Conservation (phyloP, 1,140 invertebrate species). For the Sinonovacula constricta region DNA sequence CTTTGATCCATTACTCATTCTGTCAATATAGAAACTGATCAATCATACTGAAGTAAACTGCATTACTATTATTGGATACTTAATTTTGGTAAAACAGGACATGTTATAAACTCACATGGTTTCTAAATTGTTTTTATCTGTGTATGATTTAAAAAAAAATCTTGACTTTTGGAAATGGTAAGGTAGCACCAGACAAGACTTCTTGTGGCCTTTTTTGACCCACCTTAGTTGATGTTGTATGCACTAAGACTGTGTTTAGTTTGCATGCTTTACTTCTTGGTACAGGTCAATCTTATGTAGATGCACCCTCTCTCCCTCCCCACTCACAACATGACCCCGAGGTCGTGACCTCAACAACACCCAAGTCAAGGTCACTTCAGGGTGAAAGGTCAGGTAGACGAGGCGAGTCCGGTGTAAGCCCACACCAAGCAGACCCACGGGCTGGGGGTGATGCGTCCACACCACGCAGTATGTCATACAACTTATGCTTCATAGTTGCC, state of each 20-base stretch:
- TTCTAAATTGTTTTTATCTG: too few species aligned
- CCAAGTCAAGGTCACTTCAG: conserved; percentile 22
- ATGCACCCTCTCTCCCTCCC: conserved; percentile 6
- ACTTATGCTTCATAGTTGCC: neutral
- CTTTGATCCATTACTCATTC: too few species aligned
- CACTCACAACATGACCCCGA: conserved; percentile 32
- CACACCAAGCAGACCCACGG: conserved; percentile 14
- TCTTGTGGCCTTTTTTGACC: too few species aligned
- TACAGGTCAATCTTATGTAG: conserved; percentile 34
- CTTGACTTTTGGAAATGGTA: too few species aligned
- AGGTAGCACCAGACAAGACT: too few species aligned
- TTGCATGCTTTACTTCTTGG: conserved; percentile 19
- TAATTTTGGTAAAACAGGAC: too few species aligned
- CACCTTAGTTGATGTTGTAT: too few species aligned
- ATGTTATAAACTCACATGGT: too few species aligned
- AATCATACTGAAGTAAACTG: too few species aligned
- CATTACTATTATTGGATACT: too few species aligned
- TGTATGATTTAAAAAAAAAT: too few species aligned
- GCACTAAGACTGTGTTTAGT: neutral
- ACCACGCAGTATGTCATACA: conserved; percentile 34
- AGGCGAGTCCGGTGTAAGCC: neutral
- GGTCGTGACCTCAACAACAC: conserved; percentile 4
- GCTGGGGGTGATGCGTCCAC: conserved; percentile 31
- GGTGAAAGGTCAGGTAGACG: neutral
- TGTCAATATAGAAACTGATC: too few species aligned